Base-by-base conservation (phyloP, 2,888 invertebrate species). In the Cataglyphis altisquamis region DNA sequence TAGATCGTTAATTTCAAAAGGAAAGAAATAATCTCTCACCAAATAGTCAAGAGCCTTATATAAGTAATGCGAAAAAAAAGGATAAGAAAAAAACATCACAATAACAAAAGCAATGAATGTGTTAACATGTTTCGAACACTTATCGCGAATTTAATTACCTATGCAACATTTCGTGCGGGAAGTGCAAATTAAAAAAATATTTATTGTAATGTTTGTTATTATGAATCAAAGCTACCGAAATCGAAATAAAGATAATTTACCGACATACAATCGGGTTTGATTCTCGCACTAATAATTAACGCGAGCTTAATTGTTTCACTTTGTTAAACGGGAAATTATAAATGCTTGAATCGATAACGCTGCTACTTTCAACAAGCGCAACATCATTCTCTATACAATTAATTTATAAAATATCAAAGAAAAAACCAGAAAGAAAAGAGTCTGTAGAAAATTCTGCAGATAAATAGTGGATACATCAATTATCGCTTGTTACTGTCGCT, bases 281-380 rank as follows among this genome's bases (percentile, higher is more conserved):
- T 39, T 62, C 29, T 64, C 45, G 32, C 12, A 29, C n/a, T 41
- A 12, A 60, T 45, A 63, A 63, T 74, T 64, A 63, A 32, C 60
- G 60, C 36, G 25, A 82, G 57, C 67, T 52, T 83, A 85, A 83
- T 83, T 77, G 45, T 62, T 41, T 57, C 78, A 78, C 73, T 62
- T 83, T 68, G 25, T 52, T 70, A 29, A 18, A 41, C 78, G 63
- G 3, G n/a, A 52, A 52, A 52, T 52, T 52, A 52, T 6, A 52
- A 52, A 52, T 66, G 73, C 15, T 29, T 29, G 60, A 62, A 32
- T 12, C 29, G 15, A 62, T 32, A 25, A 62, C 15, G 18, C 25
- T 60, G 21, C 60, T 10, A 29, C 18, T 60, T 15, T 25, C 60
- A 15, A 29, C 12, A 4, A 29, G 48, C 25, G 15, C 29, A 60